Evolutionary conservation across 2,888 invertebrate genomes (phyloP).

Genomic region (Dastarcus helophoroides): DNA sequence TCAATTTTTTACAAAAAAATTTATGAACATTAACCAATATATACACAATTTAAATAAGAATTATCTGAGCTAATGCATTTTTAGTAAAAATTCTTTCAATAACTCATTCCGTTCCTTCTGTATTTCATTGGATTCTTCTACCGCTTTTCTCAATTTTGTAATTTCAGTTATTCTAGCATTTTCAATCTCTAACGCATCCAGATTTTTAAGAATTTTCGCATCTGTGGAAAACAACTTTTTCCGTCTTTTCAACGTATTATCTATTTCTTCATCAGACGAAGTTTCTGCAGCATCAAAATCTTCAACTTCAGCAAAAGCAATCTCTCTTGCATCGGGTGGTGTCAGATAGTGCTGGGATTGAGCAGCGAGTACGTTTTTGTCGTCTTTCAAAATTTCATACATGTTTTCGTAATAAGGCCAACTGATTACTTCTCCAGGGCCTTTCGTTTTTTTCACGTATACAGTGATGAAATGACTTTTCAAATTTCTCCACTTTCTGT

Average conservation of each 20-base stretch:
- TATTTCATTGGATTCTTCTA: not conserved
- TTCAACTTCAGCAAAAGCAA: too few species aligned
- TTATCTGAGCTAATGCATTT: not conserved
- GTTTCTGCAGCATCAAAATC: too few species aligned
- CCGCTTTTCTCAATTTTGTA: not conserved
- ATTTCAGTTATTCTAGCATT: not conserved
- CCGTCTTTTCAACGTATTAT: too few species aligned
- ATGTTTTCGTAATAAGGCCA: constrained; percentile 1
- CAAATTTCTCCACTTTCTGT: constrained; percentile 1
- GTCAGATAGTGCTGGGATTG: not conserved
- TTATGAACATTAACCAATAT: too few species aligned
- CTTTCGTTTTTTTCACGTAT: not conserved
- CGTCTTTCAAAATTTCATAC: constrained; percentile 1
- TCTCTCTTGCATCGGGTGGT: too few species aligned
- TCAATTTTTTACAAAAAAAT: too few species aligned
- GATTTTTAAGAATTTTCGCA: not conserved
- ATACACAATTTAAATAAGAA: too few species aligned
- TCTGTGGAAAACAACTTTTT: not conserved
- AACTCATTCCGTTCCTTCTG: constrained; percentile 1
- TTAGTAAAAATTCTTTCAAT: not conserved
- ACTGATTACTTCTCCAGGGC: not conserved
- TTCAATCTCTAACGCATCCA: not conserved
- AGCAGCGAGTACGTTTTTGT: not conserved
- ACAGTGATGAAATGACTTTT: not conserved
- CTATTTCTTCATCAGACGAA: not conserved